Evolutionary conservation across 2,888 invertebrate species (phyloP), one percentile per base, ranked within the genome.

Genomic region (Euproctis similis): DNA sequence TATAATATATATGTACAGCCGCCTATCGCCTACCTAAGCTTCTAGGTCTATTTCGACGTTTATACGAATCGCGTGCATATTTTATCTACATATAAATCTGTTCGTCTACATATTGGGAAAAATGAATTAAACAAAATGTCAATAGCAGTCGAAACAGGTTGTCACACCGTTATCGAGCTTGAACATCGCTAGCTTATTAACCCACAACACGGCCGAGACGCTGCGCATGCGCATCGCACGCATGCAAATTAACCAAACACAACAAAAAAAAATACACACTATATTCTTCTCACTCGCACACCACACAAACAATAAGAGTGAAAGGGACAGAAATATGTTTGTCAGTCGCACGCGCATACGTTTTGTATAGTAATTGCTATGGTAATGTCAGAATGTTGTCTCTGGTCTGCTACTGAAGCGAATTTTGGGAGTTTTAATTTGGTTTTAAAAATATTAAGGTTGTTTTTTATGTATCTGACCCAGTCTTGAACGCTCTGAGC

Each of bases 181-280:
- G 59, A 53, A 63, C 59, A 68, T 60, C 61, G 49, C 50, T n/a
- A n/a, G n/a, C 67, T 67, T 71, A 67, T 68, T 68, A 69, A 59
- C 54, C 46, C 50, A 26, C 46, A 47, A 53, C 60, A 59, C 52
- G 48, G 39, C 44, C 44, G 34, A 32, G 37, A n/a, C n/a, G n/a
- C n/a, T 58, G 59, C 59, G 55, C 50, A 24, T 40, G 50, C 42
- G 43, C 42, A 34, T 35, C 46, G 53, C 46, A 45, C 57, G 58
- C 66, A 68, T 71, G 71, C 63, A 65, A 62, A 68, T 65, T 49
- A 57, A 46, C 36, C 31, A 20, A 23, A 31, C 34, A 38, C 24
- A 30, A 40, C 48, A 47, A 41, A 30, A 39, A 35, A 40, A n/a
- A n/a, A n/a, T n/a, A 31, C 26, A 42, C 34, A 36, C 12, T 40